phyloP scores from a whole-genome alignment of 2,888 invertebrate genomes.

The Elegia similella region DNA sequence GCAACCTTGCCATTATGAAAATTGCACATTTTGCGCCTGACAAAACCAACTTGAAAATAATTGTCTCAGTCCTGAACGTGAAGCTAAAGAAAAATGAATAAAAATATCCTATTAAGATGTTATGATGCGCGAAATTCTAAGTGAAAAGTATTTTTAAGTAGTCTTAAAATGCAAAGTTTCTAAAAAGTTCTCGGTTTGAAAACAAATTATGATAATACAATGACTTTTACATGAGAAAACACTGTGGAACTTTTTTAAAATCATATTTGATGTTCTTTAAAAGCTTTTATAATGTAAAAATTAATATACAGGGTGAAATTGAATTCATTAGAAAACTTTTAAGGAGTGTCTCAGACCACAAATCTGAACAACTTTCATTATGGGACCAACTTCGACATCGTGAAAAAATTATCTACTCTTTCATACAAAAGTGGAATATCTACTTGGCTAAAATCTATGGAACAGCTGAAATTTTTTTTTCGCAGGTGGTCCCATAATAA shows the following conservation, averaged over 20 bases:
- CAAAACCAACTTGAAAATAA: background rate
- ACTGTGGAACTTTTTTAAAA: conserved; percentile 2
- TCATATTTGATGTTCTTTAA: conserved; percentile 1
- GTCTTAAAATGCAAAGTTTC: conserved; percentile 14
- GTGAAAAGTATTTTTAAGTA: conserved; percentile 14
- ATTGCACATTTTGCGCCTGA: background rate
- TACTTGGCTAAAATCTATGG: too few relatives aligned
- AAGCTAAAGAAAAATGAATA: conserved; percentile 10
- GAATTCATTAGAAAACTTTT: too few relatives aligned
- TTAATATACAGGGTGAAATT: background rate
- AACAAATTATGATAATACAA: conserved; percentile 14
- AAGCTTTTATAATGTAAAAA: background rate
- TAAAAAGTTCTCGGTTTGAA: conserved; percentile 8
- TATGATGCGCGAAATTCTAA: conserved; percentile 14
- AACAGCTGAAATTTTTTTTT: too few relatives aligned
- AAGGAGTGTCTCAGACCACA: too few relatives aligned
- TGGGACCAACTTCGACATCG: too few relatives aligned
- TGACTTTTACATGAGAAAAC: conserved; percentile 8
- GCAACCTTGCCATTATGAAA: too few relatives aligned
- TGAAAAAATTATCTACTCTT: too few relatives aligned
- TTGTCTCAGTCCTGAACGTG: conserved; percentile 4
- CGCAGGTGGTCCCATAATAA: too few relatives aligned
- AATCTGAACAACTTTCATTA: too few relatives aligned
- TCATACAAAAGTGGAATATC: too few relatives aligned
- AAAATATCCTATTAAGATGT: conserved; percentile 11